phyloP scores from a whole-genome alignment of 2,888 invertebrate genomes.

The Andrena haemorrhoa region DNA sequence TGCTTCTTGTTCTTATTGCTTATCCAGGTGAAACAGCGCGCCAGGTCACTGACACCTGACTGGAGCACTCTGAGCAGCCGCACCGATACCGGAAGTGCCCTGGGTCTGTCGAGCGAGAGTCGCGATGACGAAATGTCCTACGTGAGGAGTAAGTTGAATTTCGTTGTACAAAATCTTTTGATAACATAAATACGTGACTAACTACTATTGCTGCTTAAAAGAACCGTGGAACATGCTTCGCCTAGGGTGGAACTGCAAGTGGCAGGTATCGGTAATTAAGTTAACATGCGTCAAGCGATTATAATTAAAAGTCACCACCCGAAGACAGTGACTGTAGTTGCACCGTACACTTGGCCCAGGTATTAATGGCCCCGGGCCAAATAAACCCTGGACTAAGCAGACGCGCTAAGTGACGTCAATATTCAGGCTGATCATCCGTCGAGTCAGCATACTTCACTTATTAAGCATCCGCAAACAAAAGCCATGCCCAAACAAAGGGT shows the following conservation, averaged over 20 bases:
- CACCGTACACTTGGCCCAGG: constrained; percentile 60
- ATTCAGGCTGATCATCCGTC: constrained; percentile 43
- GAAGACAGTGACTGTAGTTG: constrained; percentile 39
- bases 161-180: not conserved
- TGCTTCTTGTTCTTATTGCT: constrained; percentile 12
- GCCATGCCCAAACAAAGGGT: not conserved
- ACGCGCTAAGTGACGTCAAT: constrained; percentile 46
- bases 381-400: constrained; percentile 38
- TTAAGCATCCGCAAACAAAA: constrained; percentile 21
- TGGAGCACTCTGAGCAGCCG: constrained; percentile 86
- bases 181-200: not conserved
- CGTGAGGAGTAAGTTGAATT: constrained; percentile 86
- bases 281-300: constrained; percentile 40
- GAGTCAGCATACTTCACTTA: not conserved
- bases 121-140: constrained; percentile 86
- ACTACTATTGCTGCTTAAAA: not conserved
- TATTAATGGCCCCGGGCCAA: constrained; percentile 61
- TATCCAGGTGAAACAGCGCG: constrained; percentile 87
- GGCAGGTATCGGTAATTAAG: constrained; percentile 33
- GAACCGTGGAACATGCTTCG: not conserved
- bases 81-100: constrained; percentile 54
- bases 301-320: constrained; percentile 61
- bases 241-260: not conserved
- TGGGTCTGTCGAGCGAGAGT: constrained; percentile 72
- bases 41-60: constrained; percentile 91